phyloP scores from a whole-genome alignment of 2,797 vertebrate species.

The Argentina silus region DNA sequence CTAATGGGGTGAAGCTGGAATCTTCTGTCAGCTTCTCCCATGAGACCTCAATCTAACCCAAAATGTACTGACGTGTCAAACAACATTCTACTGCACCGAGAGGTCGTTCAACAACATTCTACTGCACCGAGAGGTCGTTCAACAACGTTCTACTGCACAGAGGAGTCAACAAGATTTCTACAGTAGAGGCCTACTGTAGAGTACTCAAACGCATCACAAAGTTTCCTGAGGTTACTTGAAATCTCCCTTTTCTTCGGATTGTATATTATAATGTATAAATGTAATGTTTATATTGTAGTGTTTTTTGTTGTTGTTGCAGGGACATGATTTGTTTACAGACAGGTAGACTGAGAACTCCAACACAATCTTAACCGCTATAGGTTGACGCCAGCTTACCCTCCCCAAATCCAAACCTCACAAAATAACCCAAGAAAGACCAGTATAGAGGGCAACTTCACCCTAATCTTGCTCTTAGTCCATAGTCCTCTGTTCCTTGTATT shows the following conservation, averaged over 20 bases:
- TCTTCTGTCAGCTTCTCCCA: conserved; percentile 58
- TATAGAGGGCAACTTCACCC: too few species aligned
- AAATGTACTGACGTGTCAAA: neutral
- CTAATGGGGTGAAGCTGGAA: conserved; percentile 46
- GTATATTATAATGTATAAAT: conserved; percentile 25
- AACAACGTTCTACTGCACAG: neutral
- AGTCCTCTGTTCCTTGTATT: neutral
- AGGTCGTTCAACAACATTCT: neutral
- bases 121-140: neutral
- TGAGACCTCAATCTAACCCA: conserved; percentile 71
- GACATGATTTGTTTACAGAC: conserved; percentile 12
- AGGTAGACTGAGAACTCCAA: neutral
- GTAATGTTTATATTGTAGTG: neutral
- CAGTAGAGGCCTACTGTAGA: too few species aligned
- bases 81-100: too few species aligned
- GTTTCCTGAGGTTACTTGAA: conserved; percentile 67
- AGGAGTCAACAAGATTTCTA: too few species aligned
- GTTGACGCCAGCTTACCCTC: too few species aligned
- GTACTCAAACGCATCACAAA: neutral
- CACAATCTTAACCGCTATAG: neutral
- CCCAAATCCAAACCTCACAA: too few species aligned
- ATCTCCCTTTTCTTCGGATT: conserved; percentile 1
- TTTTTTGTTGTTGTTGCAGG: neutral
- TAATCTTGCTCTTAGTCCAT: neutral
- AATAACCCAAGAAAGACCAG: too few species aligned